Evolutionary conservation across 2,113 vertebrate genomes (phyloP).

Genomic region (Hipposideros armiger): DNA sequence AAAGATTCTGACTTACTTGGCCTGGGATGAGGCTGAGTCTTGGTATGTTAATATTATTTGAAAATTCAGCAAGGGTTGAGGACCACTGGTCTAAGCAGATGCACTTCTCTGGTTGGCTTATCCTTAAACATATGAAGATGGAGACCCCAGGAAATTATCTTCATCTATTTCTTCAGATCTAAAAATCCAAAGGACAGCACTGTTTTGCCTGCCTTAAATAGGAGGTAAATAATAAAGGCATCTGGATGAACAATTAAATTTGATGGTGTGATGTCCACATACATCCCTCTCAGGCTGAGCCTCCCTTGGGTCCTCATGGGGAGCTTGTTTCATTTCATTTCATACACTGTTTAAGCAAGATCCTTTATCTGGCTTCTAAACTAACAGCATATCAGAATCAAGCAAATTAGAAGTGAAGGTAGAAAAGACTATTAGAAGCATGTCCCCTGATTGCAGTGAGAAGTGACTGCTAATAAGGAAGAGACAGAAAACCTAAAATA

Average conservation of each 20-base stretch:
- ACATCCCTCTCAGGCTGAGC: neutral
- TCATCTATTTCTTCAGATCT: neutral
- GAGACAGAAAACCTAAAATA: neutral
- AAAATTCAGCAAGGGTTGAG: neutral
- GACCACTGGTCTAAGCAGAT: neutral
- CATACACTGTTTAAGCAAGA: neutral
- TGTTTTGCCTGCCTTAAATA: neutral
- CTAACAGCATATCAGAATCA: neutral
- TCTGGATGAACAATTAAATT: neutral
- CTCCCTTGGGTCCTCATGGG: neutral
- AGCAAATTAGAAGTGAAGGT: neutral
- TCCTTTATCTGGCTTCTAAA: constrained; percentile 13
- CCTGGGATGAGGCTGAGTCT: neutral
- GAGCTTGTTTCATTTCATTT: neutral
- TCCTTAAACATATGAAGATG: neutral
- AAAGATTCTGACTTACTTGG: neutral
- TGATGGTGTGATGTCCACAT: neutral
- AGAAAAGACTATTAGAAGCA: neutral
- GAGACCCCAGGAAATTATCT: neutral
- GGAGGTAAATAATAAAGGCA: neutral
- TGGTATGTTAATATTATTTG: neutral
- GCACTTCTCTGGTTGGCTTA: neutral
- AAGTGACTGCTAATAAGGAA: neutral
- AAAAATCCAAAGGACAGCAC: neutral
- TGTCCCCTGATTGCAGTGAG: neutral